Evolutionary conservation across 2,888 invertebrate genomes (phyloP).

Genomic region (Vandiemenella viatica): DNA sequence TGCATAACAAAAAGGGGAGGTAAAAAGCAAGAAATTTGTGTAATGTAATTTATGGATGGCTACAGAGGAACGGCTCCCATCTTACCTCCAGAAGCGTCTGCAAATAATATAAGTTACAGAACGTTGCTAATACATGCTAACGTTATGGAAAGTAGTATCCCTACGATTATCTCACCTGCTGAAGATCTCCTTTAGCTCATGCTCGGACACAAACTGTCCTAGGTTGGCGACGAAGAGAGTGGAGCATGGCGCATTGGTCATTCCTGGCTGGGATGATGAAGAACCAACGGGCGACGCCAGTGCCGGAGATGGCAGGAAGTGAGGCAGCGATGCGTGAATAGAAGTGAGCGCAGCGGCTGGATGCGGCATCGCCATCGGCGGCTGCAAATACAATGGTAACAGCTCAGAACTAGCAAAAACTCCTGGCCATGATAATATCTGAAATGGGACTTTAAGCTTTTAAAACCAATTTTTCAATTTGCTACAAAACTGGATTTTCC

Average conservation of each 20-base stretch:
- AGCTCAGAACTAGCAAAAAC: too few species aligned
- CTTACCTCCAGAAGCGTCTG: too few species aligned
- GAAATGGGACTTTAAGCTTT: too few species aligned
- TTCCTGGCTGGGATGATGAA: conserved; percentile 51
- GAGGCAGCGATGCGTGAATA: conserved; percentile 28
- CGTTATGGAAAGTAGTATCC: background rate
- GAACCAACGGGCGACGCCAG: conserved; percentile 57
- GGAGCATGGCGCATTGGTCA: conserved; percentile 77
- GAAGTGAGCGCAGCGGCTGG: conserved; percentile 29
- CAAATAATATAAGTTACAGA: background rate
- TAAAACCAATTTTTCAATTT: too few species aligned
- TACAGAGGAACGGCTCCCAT: too few species aligned
- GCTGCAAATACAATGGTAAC: too few species aligned
- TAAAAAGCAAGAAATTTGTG: background rate
- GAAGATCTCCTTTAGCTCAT: conserved; percentile 96
- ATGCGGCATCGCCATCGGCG: conserved; percentile 42
- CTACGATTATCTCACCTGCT: conserved; percentile 60
- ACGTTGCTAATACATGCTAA: background rate
- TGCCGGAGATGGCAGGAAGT: conserved; percentile 31
- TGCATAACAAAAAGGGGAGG: too few species aligned
- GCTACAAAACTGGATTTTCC: too few species aligned
- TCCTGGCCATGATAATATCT: too few species aligned
- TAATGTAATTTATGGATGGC: too few species aligned
- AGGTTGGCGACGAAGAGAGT: conserved; percentile 97
- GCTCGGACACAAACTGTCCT: conserved; percentile 94